A percentile compares a stretch with the other conserved stretches of the same genome.
These are phyloP conservation scores for Drosophila lini DNA, from an alignment of 1,140 invertebrate species.

Conservation along the genomic window DNA sequence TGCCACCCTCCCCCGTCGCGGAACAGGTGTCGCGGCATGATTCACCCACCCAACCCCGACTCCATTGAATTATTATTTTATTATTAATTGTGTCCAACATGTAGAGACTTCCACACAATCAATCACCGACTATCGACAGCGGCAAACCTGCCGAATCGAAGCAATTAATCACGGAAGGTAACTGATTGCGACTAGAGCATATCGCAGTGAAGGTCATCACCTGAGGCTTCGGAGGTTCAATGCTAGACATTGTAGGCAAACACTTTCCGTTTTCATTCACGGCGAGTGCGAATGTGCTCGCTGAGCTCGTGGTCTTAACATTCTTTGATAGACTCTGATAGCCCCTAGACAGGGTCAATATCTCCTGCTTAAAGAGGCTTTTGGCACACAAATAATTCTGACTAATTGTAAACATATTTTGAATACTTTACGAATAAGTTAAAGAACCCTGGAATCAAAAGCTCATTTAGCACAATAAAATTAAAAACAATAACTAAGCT, in stretches of 20 bases:
- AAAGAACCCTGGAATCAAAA: neutral
- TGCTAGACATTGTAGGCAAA: conserved; percentile 31
- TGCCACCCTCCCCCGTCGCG: neutral
- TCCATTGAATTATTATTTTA: conserved; percentile 25
- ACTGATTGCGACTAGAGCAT: conserved; percentile 48
- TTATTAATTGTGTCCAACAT: conserved; percentile 32
- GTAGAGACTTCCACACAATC: conserved; percentile 26
- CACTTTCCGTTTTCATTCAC: conserved; percentile 54
- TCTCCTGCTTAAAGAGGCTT: conserved; percentile 8
- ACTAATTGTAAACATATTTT: conserved; percentile 29
- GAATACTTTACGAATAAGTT: neutral
- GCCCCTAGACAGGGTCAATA: neutral
- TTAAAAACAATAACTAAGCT: conserved; percentile 1
- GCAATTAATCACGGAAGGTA: conserved; percentile 49
- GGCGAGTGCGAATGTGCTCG: neutral
- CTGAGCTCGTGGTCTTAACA: conserved; percentile 34
- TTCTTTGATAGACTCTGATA: conserved; percentile 1
- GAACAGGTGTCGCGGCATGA: conserved; percentile 29
- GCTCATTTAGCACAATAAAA: neutral
- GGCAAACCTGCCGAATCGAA: conserved; percentile 22
- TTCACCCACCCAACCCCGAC: conserved; percentile 7
- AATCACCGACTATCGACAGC: conserved; percentile 36
- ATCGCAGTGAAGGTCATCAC: conserved; percentile 31
- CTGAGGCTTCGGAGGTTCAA: conserved; percentile 25
- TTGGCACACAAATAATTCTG: neutral